Evolutionary conservation across 2,797 vertebrate genomes (phyloP).

Genomic region (Rallus crepitans): DNA sequence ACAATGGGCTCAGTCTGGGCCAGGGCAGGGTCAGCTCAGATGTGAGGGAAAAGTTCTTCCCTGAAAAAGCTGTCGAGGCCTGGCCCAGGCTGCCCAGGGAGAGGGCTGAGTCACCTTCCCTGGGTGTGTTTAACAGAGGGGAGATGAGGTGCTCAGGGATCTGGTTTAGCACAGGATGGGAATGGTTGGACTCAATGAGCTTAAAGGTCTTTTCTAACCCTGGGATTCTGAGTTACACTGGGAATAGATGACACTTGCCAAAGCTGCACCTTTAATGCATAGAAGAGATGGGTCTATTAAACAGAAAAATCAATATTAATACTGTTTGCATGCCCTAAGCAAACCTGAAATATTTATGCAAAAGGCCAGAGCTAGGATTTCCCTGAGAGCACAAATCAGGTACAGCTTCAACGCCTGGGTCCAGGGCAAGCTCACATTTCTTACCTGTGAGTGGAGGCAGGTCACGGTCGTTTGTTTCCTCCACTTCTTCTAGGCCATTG

Average conservation of each 20-base stretch:
- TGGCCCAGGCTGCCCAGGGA: no score
- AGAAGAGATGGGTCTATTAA: not conserved
- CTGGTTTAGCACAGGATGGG: no score
- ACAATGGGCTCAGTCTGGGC: no score
- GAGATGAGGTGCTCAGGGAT: no score
- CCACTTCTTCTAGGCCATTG: conserved; percentile 83
- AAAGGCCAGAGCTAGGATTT: not conserved
- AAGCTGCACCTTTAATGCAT: not conserved
- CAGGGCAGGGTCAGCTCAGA: no score
- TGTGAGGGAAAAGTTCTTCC: no score
- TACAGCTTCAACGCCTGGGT: not conserved
- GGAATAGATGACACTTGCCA: not conserved
- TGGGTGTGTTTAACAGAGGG: no score
- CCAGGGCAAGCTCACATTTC: not conserved
- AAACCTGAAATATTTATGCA: not conserved
- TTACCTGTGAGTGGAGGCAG: conserved; percentile 94
- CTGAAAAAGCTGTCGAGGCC: no score
- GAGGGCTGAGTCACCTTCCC: no score
- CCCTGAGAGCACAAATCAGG: not conserved
- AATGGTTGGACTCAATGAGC: no score
- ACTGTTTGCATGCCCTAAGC: not conserved
- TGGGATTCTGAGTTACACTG: not conserved
- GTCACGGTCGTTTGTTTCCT: conserved; percentile 86
- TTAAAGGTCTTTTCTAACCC: no score
- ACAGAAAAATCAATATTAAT: not conserved